Percentiles rank a stretch among this genome's conserved stretches.
These are phyloP conservation scores for Brachionus plicatilis DNA, from an alignment of 1,140 invertebrate genomes.

Conservation along the genomic window DNA sequence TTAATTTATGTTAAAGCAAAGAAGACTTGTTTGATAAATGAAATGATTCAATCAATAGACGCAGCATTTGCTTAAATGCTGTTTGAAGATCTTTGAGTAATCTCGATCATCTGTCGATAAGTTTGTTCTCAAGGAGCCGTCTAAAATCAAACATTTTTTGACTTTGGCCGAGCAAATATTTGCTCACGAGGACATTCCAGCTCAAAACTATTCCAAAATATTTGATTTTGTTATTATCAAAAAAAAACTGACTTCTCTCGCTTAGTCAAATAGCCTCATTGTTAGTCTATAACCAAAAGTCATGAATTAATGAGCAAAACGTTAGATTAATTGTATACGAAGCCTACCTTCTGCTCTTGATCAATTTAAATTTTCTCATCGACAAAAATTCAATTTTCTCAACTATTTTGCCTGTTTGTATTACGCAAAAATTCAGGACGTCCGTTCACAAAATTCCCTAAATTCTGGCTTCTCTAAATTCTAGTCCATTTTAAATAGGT, in stretches of 20 bases:
- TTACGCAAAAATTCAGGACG: slow-evolving; percentile 22
- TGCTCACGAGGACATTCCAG: neutral
- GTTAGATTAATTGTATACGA: neutral
- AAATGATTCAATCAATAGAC: neutral
- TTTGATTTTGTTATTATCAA: neutral
- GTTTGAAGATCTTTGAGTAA: neutral
- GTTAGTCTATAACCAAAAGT: neutral
- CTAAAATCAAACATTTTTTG: neutral
- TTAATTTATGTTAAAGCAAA: neutral
- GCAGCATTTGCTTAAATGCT: neutral
- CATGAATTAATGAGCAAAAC: neutral
- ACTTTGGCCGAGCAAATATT: neutral
- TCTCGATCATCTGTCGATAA: neutral
- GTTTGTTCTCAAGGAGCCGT: neutral
- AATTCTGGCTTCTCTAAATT: neutral
- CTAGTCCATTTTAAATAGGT: neutral
- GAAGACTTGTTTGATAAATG: neutral
- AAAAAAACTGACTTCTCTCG: neutral
- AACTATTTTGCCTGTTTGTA: slow-evolving; percentile 6
- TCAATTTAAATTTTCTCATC: neutral
- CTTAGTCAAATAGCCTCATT: neutral
- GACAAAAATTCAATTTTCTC: neutral
- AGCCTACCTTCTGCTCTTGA: neutral
- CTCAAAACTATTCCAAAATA: neutral
- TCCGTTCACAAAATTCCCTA: slow-evolving; percentile 4